A percentile compares a stretch with the other conserved stretches of the same genome.
Evolutionary conservation across 2,113 vertebrate species (phyloP).

Genomic region (Mirza zaza): DNA sequence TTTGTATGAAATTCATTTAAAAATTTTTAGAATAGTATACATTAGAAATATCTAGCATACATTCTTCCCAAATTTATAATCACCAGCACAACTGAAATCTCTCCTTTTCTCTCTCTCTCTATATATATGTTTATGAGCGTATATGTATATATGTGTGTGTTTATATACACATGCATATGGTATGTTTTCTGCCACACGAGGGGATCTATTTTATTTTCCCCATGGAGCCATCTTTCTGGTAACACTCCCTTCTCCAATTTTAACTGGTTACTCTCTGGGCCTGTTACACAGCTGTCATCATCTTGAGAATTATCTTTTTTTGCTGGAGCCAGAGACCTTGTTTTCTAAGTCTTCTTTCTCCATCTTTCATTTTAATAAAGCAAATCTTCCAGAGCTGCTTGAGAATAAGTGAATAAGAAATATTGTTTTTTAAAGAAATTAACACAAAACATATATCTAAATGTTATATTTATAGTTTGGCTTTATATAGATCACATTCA

Average conservation of each 20-base stretch:
- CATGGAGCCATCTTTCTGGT: neutral
- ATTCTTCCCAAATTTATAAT: neutral
- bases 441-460: neutral
- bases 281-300: neutral
- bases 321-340: neutral
- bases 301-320: neutral
- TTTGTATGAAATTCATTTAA: neutral
- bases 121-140: too few species aligned
- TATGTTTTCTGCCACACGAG: neutral
- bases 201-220: neutral
- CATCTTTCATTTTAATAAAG: neutral
- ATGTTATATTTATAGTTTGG: neutral
- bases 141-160: neutral
- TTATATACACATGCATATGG: too few species aligned
- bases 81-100: neutral
- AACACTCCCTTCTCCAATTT: neutral
- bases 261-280: neutral
- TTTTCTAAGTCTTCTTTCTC: neutral
- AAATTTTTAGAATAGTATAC: neutral
- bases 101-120: neutral
- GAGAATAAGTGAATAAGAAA: neutral
- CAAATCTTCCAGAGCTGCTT: neutral
- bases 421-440: neutral
- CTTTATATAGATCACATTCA: neutral
- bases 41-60: neutral